Conservation (phyloP, 2,888 invertebrate species). For the Sisyra nigra region DNA sequence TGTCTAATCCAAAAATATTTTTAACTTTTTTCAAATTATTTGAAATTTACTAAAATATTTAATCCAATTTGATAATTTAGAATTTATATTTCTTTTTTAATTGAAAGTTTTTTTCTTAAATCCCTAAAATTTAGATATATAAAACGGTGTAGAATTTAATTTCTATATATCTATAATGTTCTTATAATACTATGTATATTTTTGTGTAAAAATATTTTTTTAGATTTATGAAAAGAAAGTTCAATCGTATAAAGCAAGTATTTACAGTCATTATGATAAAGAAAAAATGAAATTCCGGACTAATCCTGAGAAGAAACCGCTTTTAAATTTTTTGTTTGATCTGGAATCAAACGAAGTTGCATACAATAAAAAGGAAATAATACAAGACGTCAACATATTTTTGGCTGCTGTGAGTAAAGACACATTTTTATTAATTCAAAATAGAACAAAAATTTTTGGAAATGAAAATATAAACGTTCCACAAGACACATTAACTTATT, state of each 20-base stretch:
- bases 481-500: too few relatives aligned
- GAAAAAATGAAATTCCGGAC: neutral
- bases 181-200: too few relatives aligned
- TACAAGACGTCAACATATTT: slow-evolving; percentile 4
- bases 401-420: slow-evolving; percentile 3
- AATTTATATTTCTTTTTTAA: too few relatives aligned
- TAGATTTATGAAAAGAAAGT: neutral
- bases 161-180: too few relatives aligned
- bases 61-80: too few relatives aligned
- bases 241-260: neutral
- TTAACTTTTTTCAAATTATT: neutral
- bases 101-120: too few relatives aligned
- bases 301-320: neutral
- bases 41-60: too few relatives aligned
- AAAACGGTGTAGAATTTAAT: too few relatives aligned
- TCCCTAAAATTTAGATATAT: too few relatives aligned
- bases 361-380: slow-evolving; percentile 1
- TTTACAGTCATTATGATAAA: neutral
- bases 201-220: neutral
- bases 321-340: neutral
- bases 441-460: too few relatives aligned
- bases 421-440: neutral
- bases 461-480: too few relatives aligned
- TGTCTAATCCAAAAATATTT: too few relatives aligned
- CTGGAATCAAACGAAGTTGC: neutral